phyloP scores from a whole-genome alignment of 2,888 invertebrate genomes.

The Augiades crinisus region DNA sequence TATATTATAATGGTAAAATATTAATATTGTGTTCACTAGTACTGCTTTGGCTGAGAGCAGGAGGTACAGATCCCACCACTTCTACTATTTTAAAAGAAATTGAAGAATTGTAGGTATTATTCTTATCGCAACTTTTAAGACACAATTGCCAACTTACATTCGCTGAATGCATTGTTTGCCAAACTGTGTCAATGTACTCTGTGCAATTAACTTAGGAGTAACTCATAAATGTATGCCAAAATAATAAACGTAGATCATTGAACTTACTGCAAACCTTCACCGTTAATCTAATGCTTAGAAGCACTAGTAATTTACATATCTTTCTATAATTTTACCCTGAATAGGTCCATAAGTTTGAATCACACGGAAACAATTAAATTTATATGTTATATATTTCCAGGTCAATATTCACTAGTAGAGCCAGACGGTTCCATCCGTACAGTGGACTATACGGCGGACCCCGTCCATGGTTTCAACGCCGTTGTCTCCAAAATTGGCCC shows the following conservation, averaged over 20 bases:
- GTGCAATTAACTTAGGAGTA: not conserved
- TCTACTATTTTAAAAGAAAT: too few species aligned
- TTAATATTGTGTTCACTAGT: too few species aligned
- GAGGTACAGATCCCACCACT: too few species aligned
- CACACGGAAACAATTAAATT: not conserved
- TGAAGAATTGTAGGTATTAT: too few species aligned
- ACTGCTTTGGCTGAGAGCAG: too few species aligned
- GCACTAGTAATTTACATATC: too few species aligned
- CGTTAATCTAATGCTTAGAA: too few species aligned
- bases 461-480: slow-evolving; percentile 81
- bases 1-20: too few species aligned
- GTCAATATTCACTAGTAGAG: slow-evolving; percentile 77
- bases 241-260: not conserved
- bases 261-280: too few species aligned
- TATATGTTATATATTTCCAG: slow-evolving; percentile 44
- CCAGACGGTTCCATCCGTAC: slow-evolving; percentile 78
- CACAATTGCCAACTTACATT: not conserved
- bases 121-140: not conserved
- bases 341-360: too few species aligned
- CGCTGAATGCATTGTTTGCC: slow-evolving; percentile 40
- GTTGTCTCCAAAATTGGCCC: slow-evolving; percentile 79
- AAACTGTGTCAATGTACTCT: slow-evolving; percentile 37
- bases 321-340: too few species aligned
- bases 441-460: slow-evolving; percentile 81
- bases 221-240: not conserved